phyloP scores from a whole-genome alignment of 2,113 vertebrate species.

The Corydoras sp. region DNA sequence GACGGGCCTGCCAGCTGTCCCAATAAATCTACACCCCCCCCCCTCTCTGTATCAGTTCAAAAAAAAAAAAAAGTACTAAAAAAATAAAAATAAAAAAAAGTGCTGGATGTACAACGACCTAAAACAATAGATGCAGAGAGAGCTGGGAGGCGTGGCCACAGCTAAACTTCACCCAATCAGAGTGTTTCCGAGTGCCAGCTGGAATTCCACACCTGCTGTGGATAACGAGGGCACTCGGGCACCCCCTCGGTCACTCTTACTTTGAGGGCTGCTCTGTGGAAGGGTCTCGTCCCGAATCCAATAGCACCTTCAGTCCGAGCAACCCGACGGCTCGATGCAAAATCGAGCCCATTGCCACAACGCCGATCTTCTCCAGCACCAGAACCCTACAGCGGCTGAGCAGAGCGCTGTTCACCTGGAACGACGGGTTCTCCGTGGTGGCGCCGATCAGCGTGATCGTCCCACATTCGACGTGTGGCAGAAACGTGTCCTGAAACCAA shows the following conservation, averaged over 20 bases:
- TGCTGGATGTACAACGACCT: background rate
- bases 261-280: slow-evolving; percentile 48
- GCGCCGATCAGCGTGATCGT: slow-evolving; percentile 92
- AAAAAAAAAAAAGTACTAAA: no score
- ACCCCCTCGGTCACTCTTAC: slow-evolving; percentile 63
- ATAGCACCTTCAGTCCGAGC: slow-evolving; percentile 76
- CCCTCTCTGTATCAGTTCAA: background rate
- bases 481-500: slow-evolving; percentile 80
- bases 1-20: slow-evolving; percentile 25
- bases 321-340: slow-evolving; percentile 75
- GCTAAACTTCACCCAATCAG: slow-evolving; percentile 24
- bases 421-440: slow-evolving; percentile 96
- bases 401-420: slow-evolving; percentile 90
- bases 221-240: slow-evolving; percentile 45
- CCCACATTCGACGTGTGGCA: slow-evolving; percentile 95
- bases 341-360: slow-evolving; percentile 82
- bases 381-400: slow-evolving; percentile 92
- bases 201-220: slow-evolving; percentile 44
- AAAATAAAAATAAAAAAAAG: no score
- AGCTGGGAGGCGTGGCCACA: slow-evolving; percentile 12
- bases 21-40: slow-evolving; percentile 23
- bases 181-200: slow-evolving; percentile 23
- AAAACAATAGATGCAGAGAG: slow-evolving; percentile 5
- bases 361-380: slow-evolving; percentile 83
- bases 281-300: slow-evolving; percentile 53